Conservation (phyloP, 2,888 invertebrate species). For the Pollenia amentaria region DNA sequence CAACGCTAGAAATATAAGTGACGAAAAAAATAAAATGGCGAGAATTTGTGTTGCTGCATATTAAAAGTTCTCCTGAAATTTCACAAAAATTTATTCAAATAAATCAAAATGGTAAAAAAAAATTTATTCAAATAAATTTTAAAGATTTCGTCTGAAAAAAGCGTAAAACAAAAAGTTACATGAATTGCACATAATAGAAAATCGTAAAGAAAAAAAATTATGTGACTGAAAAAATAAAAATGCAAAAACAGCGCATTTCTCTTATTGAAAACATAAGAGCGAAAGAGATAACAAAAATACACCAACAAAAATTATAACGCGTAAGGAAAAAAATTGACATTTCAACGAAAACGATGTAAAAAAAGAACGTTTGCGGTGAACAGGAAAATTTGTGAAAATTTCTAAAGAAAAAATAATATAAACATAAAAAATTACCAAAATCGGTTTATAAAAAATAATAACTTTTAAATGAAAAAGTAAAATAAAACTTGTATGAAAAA, state of each 20-base stretch:
- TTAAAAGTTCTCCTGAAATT: conserved; percentile 44
- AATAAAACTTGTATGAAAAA: neutral
- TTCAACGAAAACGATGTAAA: conserved; percentile 43
- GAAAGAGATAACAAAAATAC: conserved; percentile 68
- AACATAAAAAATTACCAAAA: neutral
- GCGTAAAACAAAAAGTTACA: neutral
- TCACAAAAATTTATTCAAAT: conserved; percentile 33
- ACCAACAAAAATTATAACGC: conserved; percentile 66
- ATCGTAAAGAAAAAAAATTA: conserved; percentile 37
- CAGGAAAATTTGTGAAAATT: conserved; percentile 38
- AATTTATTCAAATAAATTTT: neutral
- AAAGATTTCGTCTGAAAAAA: neutral
- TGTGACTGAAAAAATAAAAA: conserved; percentile 59
- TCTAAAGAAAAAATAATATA: conserved; percentile 14
- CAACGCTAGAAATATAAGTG: conserved; percentile 63
- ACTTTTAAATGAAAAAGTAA: neutral
- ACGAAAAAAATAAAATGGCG: conserved; percentile 69
- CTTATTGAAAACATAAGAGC: conserved; percentile 49
- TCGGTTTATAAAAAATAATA: neutral
- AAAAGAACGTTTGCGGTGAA: conserved; percentile 55
- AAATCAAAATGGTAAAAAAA: neutral
- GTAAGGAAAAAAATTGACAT: conserved; percentile 66
- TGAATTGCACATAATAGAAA: neutral
- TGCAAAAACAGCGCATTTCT: conserved; percentile 59
- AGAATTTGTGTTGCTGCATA: conserved; percentile 61